phyloP scores from a whole-genome alignment of 2,888 invertebrate genomes.

The Bhutanitis thaidina region DNA sequence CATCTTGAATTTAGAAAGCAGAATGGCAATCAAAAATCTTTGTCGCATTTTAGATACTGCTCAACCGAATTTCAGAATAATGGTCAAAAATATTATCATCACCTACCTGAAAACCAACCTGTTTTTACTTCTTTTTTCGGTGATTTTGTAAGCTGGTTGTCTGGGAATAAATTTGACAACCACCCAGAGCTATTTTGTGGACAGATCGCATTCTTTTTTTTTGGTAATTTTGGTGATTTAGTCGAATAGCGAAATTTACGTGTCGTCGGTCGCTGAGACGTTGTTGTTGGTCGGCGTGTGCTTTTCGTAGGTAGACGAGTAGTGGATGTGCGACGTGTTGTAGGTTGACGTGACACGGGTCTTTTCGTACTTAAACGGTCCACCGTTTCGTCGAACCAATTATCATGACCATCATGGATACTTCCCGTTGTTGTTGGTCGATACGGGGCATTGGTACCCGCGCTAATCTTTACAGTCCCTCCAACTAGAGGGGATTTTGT shows the following conservation, averaged over 20 bases:
- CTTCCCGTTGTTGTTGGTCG: slow-evolving; percentile 39
- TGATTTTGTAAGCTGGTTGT: slow-evolving; percentile 45
- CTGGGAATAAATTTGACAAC: slow-evolving; percentile 56
- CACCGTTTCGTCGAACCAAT: slow-evolving; percentile 41
- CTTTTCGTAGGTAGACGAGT: slow-evolving; percentile 20
- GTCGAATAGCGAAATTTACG: slow-evolving; percentile 30
- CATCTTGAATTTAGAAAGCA: too few relatives aligned
- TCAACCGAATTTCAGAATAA: too few relatives aligned
- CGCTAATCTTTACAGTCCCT: slow-evolving; percentile 27
- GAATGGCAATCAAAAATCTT: too few relatives aligned
- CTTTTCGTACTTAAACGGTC: slow-evolving; percentile 33
- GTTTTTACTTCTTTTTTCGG: slow-evolving; percentile 50
- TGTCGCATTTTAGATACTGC: too few relatives aligned
- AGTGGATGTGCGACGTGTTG: slow-evolving; percentile 31
- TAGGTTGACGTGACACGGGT: slow-evolving; percentile 18
- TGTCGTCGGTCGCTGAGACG: slow-evolving; percentile 26
- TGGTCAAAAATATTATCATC: neutral
- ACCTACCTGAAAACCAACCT: slow-evolving; percentile 68
- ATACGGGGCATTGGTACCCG: slow-evolving; percentile 30
- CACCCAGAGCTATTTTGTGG: slow-evolving; percentile 52
- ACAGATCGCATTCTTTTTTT: slow-evolving; percentile 46
- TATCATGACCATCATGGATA: slow-evolving; percentile 34
- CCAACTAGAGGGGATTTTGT: slow-evolving; percentile 47
- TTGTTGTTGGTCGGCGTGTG: slow-evolving; percentile 25
- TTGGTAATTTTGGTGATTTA: slow-evolving; percentile 49